Evolutionary conservation across 2,797 vertebrate species (phyloP).

Genomic region (Champsocephalus gunnari): DNA sequence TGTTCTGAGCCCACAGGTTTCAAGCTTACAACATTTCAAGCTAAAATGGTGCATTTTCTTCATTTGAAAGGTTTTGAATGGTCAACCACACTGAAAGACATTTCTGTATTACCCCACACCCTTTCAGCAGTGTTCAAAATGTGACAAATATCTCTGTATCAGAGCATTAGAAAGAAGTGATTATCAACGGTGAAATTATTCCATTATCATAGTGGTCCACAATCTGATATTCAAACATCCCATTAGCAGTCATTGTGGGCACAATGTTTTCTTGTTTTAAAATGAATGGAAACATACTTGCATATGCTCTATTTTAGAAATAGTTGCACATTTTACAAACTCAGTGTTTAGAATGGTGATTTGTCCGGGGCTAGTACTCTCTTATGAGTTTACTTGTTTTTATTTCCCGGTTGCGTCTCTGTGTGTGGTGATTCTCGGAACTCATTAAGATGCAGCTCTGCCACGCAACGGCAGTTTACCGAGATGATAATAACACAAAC

Average conservation of each 20-base stretch:
- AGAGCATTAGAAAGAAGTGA: background rate
- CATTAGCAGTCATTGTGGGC: constrained; percentile 2
- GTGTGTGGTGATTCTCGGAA: constrained; percentile 60
- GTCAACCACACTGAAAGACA: constrained; percentile 22
- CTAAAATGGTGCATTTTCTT: constrained; percentile 10
- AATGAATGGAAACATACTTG: constrained; percentile 23
- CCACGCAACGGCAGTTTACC: constrained; percentile 67
- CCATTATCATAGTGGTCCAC: background rate
- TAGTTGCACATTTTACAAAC: constrained; percentile 51
- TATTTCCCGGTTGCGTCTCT: constrained; percentile 62
- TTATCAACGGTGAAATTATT: background rate
- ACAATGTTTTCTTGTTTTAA: constrained; percentile 17
- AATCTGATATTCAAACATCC: constrained; percentile 9
- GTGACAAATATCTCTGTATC: background rate
- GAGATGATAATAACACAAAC: constrained; percentile 74
- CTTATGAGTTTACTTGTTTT: constrained; percentile 70
- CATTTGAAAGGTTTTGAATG: constrained; percentile 39
- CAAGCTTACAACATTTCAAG: constrained; percentile 1
- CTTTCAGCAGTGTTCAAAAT: background rate
- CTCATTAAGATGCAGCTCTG: constrained; percentile 69
- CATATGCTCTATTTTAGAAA: constrained; percentile 38
- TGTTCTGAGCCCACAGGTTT: background rate
- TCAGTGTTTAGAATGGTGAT: constrained; percentile 31
- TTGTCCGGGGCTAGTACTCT: constrained; percentile 36
- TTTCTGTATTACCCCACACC: background rate